Base-by-base conservation (phyloP, 1,140 invertebrate species). In the Pogonognathellus flavescens region DNA sequence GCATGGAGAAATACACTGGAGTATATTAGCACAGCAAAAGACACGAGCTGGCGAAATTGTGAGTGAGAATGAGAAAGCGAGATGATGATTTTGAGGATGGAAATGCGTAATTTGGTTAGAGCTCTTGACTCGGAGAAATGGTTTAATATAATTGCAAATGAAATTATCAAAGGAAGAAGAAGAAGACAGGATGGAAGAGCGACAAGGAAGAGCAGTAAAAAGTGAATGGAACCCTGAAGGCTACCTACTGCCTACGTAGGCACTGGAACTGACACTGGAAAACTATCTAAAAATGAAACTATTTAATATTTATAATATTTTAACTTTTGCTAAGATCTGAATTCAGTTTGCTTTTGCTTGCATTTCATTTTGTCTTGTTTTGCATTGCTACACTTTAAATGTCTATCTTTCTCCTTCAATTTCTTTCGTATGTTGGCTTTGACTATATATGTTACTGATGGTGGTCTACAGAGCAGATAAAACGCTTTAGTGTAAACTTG, bases 81-180 rank as follows among this genome's bases (percentile, higher is more conserved):
- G n/a, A 60, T 60, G 59, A 60, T 60, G 1, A 41, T 1, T 41
- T 41, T 60, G 59, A 60, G 59, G 59, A 60, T 60, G 9, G 57
- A 60, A 60, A 60, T 60, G n/a, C 59, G 18, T 60, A 60, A 60
- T 60, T 60, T 60, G 7, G 59, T 60, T 60, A 60, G 59, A 60
- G 59, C 18, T 60, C n/a, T 60, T 22, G 18, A 9, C 18, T 60
- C 55, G 13, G 55, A 59, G 14, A 16, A 60, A 20, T 18, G 20
- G 18, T 18, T 60, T 60, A 60, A 60, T 60, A 60, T 60, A 60
- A 22, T 60, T 60, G 59, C 7, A 60, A 60, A 60, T 60, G 18
- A 18, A 60, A 60, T 60, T 60, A 60, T 60, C 59, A 60, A 60
- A 60, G 11, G 59, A 60, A 8, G 59, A 60, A 1, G 59, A 10